Evolutionary conservation across 2,888 invertebrate genomes (phyloP), one percentile per base, ranked within the genome.

Genomic region (Phragmatobia fuliginosa): DNA sequence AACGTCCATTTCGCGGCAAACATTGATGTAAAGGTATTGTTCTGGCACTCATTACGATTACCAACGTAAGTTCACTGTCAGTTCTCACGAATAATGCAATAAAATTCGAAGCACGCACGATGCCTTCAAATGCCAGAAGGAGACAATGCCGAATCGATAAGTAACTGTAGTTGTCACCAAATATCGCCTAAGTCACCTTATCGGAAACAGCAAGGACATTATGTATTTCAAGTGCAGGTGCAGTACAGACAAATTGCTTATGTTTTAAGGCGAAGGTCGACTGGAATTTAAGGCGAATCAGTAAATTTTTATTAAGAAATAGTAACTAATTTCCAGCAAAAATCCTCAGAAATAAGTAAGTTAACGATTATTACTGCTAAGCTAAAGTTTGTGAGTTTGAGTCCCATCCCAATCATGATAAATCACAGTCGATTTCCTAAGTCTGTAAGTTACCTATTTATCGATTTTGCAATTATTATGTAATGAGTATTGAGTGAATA

Each of bases 141-240:
- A 90, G 87, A 87, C 92, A 92, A 91, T 92, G 90, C 92, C 92
- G 90, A 93, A 93, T 94, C 90, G 86, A 91, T 92, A 92, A 92
- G 85, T 94, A 94, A 94, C 94, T 91, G 94, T 93, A 89, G 88
- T 83, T 80, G 86, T 85, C 85, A 87, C 90, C 92, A 90, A 92
- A 94, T 92, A 88, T 90, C 87, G 7, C 28, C 16, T 28, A 85
- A 87, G 83, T 79, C 77, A 79, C 80, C 76, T 82, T 81, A 81
- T 79, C 77, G 80, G 38, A 78, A 78, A 74, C 79, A 79, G 83
- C 87, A 88, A 87, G 87, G 85, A 86, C 71, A 73, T 62, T 33
- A 38, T 69, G 62, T 56, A 41, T 68, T 71, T 66, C 71, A 31
- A 67, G 60, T 66, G 73, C 63, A 65, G 33, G 3, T 72, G 63